Evolutionary conservation across 2,888 invertebrate species (phyloP).

Genomic region (Linyphia triangularis): DNA sequence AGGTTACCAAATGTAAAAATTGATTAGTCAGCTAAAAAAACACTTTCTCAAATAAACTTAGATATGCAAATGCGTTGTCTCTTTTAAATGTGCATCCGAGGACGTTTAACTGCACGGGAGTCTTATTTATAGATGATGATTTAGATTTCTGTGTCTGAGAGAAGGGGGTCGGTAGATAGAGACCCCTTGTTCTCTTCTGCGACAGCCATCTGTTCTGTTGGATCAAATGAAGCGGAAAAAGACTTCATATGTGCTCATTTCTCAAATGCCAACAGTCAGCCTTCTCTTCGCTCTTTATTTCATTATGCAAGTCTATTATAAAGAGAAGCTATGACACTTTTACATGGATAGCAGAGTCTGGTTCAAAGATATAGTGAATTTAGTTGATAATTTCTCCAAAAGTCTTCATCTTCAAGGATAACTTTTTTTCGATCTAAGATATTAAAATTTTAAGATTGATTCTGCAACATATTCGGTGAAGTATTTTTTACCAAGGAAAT

Average conservation of each 20-base stretch:
- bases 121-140: slow-evolving; percentile 55
- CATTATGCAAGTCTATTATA: neutral
- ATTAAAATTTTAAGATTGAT: too few species aligned
- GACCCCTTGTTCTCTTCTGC: slow-evolving; percentile 49
- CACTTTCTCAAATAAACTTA: neutral
- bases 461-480: too few species aligned
- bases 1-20: too few species aligned
- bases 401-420: too few species aligned
- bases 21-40: too few species aligned
- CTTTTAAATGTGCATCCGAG: neutral
- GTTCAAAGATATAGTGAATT: too few species aligned
- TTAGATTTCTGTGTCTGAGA: slow-evolving; percentile 32
- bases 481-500: too few species aligned
- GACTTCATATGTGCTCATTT: neutral
- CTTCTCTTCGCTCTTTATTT: neutral
- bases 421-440: too few species aligned
- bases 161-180: slow-evolving; percentile 43
- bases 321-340: too few species aligned
- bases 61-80: slow-evolving; percentile 1
- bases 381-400: too few species aligned
- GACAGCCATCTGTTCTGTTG: slow-evolving; percentile 53
- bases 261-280: neutral
- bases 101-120: neutral
- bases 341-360: too few species aligned
- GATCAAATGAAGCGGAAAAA: slow-evolving; percentile 61